Evolutionary conservation across 2,888 invertebrate species (phyloP).

Genomic region (Hemistola chrysoprasaria): DNA sequence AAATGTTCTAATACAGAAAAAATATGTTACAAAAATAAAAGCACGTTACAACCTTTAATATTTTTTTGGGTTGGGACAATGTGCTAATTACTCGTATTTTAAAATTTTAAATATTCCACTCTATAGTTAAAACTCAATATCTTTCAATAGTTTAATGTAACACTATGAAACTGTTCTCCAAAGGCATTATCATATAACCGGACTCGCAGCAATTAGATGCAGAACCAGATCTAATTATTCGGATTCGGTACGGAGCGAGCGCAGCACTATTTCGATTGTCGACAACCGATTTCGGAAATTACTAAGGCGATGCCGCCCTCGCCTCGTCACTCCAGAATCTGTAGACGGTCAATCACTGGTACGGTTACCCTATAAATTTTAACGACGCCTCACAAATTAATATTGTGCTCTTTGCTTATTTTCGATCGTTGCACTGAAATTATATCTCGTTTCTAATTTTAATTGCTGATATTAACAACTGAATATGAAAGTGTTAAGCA

Average conservation of each 20-base stretch:
- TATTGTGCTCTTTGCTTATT: constrained; percentile 21
- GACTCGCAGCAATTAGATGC: constrained; percentile 65
- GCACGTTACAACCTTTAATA: no score
- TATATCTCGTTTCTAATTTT: constrained; percentile 26
- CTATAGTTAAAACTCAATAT: no score
- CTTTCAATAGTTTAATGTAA: no score
- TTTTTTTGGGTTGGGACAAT: no score
- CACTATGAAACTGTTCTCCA: constrained; percentile 30
- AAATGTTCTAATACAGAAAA: no score
- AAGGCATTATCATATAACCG: constrained; percentile 45
- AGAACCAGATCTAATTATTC: constrained; percentile 76
- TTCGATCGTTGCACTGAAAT: constrained; percentile 18
- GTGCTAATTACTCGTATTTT: no score
- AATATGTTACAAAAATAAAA: no score
- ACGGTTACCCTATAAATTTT: constrained; percentile 52
- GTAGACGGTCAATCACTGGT: constrained; percentile 59
- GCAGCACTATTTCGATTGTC: constrained; percentile 75
- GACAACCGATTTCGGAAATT: constrained; percentile 81
- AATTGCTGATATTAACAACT: constrained; percentile 24
- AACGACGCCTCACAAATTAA: constrained; percentile 30
- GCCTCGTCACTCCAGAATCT: constrained; percentile 51
- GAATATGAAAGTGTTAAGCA: constrained; percentile 20
- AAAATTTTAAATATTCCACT: no score
- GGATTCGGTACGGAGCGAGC: constrained; percentile 56
- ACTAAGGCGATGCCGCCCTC: constrained; percentile 67